Base-by-base conservation (phyloP, 2,888 invertebrate species). In the Cerceris rybyensis region DNA sequence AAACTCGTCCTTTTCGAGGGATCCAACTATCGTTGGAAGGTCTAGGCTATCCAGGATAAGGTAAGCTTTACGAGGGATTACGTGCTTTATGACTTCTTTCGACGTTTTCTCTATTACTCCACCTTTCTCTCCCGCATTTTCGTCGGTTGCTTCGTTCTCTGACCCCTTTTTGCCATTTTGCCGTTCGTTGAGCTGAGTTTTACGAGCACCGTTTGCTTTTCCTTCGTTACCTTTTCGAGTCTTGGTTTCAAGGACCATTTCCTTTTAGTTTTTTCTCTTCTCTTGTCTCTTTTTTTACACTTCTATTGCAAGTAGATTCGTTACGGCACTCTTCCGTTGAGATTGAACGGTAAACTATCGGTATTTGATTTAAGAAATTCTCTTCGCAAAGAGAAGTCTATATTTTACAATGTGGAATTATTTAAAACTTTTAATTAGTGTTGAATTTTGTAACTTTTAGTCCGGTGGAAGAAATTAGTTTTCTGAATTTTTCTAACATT, bases 31-130 rank as follows among this genome's bases (percentile, higher is more conserved):
- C 74, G 54, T 69, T 58, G 75, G 17, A 68, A 75, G 75, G 67
- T 65, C 61, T 61, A 28, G 28, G 28, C 28, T 28, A 28, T 28
- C 61, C 75, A 63, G 85, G 81, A 85, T 88, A 87, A 88, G 86
- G 86, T 75, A 84, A 83, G 83, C 83, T 91, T 90, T 90, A 90
- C 88, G 88, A 88, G 83, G 89, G 90, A 91, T 90, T 89, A 90
- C 88, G 88, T 79, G 86, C 83, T 91, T 91, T 91, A 91, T 86
- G 89, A 87, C 86, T 82, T 84, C 84, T 84, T 80, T 73, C 80
- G 79, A 72, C 73, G 75, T 79, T 83, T 85, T 80, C 81, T 59
- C 77, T 79, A 70, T 78, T 63, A 66, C 71, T 61, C 57, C 66
- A 55, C 59, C 43, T 60, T 73, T 59, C 78, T 61, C 60, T 64